Conservation (phyloP, 1,140 invertebrate species). For the Theocolax elegans region DNA sequence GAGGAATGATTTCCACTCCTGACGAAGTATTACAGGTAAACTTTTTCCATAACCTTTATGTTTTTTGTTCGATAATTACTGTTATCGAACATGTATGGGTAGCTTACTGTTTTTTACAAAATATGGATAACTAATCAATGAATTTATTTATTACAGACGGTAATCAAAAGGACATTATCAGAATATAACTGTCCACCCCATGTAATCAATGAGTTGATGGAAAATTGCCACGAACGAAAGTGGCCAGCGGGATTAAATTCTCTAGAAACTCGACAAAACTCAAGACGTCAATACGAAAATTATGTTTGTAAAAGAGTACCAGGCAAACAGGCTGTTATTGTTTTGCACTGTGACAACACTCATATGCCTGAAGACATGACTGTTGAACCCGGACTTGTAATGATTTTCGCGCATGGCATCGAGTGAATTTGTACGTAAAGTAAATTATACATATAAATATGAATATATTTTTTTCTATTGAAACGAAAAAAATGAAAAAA, state of each 20-base stretch:
- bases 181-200: slow-evolving; percentile 93
- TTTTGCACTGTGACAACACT: slow-evolving; percentile 92
- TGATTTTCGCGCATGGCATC: slow-evolving; percentile 98
- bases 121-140: too few species aligned
- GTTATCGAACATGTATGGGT: neutral
- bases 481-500: slow-evolving; percentile 12
- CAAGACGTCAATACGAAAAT: slow-evolving; percentile 91
- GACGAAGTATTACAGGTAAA: slow-evolving; percentile 89
- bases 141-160: slow-evolving; percentile 71
- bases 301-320: slow-evolving; percentile 94
- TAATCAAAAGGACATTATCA: slow-evolving; percentile 91
- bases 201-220: slow-evolving; percentile 94
- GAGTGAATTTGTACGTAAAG: slow-evolving; percentile 72
- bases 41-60: neutral
- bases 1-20: slow-evolving; percentile 97
- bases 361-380: slow-evolving; percentile 97
- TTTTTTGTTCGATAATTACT: neutral
- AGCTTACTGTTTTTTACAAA: too few species aligned
- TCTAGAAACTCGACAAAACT: slow-evolving; percentile 92
- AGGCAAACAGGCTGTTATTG: slow-evolving; percentile 94
- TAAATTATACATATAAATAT: slow-evolving; percentile 8
- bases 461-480: slow-evolving; percentile 36
- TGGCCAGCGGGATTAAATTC: slow-evolving; percentile 94
- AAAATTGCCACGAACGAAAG: slow-evolving; percentile 94
- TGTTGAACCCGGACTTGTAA: slow-evolving; percentile 94